Percentiles rank a stretch among this genome's conserved stretches.
Evolutionary conservation across 2,888 invertebrate genomes (phyloP).

Genomic region (Troides oblongomaculatus): DNA sequence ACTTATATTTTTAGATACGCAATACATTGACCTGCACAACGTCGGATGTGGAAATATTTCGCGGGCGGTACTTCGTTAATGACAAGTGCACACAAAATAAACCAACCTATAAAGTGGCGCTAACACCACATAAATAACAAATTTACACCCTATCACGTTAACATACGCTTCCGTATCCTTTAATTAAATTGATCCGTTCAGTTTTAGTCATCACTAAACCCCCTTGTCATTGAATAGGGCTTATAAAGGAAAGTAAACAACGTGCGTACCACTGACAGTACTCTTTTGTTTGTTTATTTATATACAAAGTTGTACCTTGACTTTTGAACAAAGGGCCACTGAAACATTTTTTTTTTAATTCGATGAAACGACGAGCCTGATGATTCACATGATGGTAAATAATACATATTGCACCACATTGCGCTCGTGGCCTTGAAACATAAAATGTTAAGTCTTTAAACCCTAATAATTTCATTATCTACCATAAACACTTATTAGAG

Average conservation of each 20-base stretch:
- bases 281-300: no score
- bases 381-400: no score
- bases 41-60: conserved; percentile 56
- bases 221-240: conserved; percentile 16
- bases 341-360: no score
- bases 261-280: neutral
- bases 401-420: no score
- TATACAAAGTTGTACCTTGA: no score
- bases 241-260: conserved; percentile 19
- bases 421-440: no score
- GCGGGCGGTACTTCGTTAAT: conserved; percentile 58
- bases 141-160: conserved; percentile 1
- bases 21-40: conserved; percentile 61
- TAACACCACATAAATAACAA: neutral
- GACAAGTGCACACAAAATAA: conserved; percentile 42
- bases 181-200: neutral
- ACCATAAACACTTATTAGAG: no score
- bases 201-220: conserved; percentile 13
- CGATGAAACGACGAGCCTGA: no score
- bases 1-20: conserved; percentile 39
- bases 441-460: no score
- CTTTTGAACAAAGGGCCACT: no score
- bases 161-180: conserved; percentile 1
- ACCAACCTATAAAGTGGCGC: conserved; percentile 32
- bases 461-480: no score